Evolutionary conservation across 2,797 vertebrate genomes (phyloP), one percentile per base, ranked within the genome.

Genomic region (Phrynocephalus forsythii): DNA sequence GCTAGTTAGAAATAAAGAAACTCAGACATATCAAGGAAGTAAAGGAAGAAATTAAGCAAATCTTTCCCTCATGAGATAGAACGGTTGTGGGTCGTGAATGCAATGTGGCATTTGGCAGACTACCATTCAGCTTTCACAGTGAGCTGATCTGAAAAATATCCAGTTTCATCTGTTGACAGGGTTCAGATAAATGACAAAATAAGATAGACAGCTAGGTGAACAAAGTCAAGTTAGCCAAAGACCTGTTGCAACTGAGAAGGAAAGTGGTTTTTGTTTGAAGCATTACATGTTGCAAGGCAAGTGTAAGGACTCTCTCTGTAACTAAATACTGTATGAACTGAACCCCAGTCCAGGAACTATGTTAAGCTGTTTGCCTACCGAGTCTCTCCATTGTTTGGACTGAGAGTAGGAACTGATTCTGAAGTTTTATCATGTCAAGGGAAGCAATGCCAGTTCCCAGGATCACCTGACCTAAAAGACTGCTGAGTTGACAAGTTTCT

Each of bases 41-140:
- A 52, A 88, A 76, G 28, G 63, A 76, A 18, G 48, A 81, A 88
- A 81, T 66, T 73, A 63, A 81, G 78, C 78, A 85, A 76, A 85
- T 16, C 30, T 22, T 60, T 52, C 28, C n/a, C 5, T 48, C n/a
- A 60, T 69, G 26, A 24, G 24, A 48, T 72, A 26, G 9, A 85
- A 88, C 38, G n/a, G 68, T 85, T 69, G 73, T 26, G 69, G 22
- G 69, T 13, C 15, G 13, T n/a, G 50, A 79, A 50, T 33, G 66
- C 48, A 38, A 33, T 30, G 52, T 50, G 33, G 71, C 20, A 22
- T 75, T 82, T 18, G 86, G 48, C 16, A 10, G 71, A 67, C n/a
- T 56, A n/a, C 71, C 44, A 75, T 56, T 60, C 50, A 60, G 66
- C 67, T 48, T 73, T 30, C 20, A 67, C n/a, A 5, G 30, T 24